Conservation (phyloP, 2,888 invertebrate genomes). For the Drosophila greeni region DNA sequence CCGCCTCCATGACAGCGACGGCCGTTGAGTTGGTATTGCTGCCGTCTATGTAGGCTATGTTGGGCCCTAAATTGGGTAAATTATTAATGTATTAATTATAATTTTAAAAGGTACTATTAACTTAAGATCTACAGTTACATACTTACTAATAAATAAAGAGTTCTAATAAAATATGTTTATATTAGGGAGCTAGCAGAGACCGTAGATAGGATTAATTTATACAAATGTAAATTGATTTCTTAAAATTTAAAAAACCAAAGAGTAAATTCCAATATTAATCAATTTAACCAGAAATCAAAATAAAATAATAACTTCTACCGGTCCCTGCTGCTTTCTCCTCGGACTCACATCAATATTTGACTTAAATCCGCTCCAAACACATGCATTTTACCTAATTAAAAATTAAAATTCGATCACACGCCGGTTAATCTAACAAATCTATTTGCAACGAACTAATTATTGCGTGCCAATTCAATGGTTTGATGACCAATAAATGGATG, state of each 20-base stretch:
- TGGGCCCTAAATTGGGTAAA: slow-evolving; percentile 51
- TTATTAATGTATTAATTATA: not conserved
- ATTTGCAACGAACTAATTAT: slow-evolving; percentile 48
- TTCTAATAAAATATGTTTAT: slow-evolving; percentile 20
- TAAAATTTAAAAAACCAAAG: not conserved
- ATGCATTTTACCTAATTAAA: not conserved
- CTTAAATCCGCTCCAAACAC: not conserved
- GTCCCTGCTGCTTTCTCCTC: not conserved
- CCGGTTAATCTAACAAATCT: slow-evolving; percentile 52
- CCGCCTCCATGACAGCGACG: slow-evolving; percentile 64
- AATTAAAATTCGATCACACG: slow-evolving; percentile 20
- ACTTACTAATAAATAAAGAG: slow-evolving; percentile 33
- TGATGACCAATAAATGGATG: slow-evolving; percentile 28
- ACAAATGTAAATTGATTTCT: not conserved
- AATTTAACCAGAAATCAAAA: not conserved
- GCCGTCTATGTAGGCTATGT: slow-evolving; percentile 75
- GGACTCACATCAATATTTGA: not conserved
- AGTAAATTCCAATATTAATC: not conserved
- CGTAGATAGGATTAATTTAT: no score
- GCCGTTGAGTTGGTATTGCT: slow-evolving; percentile 55
- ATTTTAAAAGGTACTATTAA: not conserved
- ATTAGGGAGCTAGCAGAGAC: not conserved
- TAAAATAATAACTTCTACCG: not conserved
- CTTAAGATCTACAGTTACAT: not conserved
- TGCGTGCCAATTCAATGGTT: slow-evolving; percentile 63